phyloP scores from a whole-genome alignment of 2,797 vertebrate genomes.

The Pteronotus mesoamericanus region DNA sequence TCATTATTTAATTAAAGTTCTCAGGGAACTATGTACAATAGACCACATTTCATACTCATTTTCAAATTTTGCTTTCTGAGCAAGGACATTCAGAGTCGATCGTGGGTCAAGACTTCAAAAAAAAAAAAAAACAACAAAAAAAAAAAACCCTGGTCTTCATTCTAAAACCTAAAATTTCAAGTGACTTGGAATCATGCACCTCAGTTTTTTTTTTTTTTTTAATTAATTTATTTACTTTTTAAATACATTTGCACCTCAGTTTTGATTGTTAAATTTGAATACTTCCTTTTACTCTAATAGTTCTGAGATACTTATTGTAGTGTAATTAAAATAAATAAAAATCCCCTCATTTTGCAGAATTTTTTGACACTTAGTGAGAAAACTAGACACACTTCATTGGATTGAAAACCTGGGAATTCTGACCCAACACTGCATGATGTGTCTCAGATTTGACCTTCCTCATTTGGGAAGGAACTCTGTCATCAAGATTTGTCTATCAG shows the following conservation, averaged over 20 bases:
- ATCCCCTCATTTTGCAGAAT: not conserved
- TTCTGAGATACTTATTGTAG: not conserved
- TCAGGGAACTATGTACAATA: not conserved
- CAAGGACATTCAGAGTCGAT: not conserved
- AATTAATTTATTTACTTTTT: too few species aligned
- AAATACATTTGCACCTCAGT: not conserved
- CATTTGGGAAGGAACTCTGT: not conserved
- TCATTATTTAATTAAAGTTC: not conserved
- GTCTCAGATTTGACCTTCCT: not conserved
- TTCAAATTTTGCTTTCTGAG: not conserved
- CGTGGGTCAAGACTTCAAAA: not conserved
- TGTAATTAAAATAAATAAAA: not conserved
- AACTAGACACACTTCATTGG: not conserved
- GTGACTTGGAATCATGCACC: not conserved
- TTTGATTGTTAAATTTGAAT: not conserved
- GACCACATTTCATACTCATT: not conserved
- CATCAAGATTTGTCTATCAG: not conserved
- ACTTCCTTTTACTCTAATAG: not conserved
- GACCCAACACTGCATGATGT: not conserved
- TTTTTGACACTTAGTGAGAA: not conserved
- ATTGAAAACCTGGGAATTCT: not conserved
- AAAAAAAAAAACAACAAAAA: too few species aligned
- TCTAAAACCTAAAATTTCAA: slow-evolving; percentile 19
- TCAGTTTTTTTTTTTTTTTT: too few species aligned
- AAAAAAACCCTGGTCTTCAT: not conserved